These are phyloP conservation scores for Colletes collaris DNA, from an alignment of 2,888 invertebrate species.

Conservation along the genomic window DNA sequence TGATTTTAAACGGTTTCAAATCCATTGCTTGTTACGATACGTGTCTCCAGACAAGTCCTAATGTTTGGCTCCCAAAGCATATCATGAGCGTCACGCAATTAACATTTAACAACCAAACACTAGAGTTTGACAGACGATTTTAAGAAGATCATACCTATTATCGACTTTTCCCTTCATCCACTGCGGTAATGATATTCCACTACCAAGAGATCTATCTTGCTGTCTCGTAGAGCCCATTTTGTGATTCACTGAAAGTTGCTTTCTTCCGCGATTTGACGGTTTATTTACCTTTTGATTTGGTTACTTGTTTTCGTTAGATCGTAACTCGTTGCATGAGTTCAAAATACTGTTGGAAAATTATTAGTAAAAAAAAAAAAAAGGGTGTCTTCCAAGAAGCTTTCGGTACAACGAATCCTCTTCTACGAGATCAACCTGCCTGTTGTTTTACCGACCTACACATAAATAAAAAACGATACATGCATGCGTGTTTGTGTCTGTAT, in stretches of 20 bases:
- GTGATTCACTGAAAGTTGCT: neutral
- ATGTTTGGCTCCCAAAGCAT: too few relatives aligned
- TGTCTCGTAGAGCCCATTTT: conserved; percentile 79
- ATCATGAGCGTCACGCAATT: too few relatives aligned
- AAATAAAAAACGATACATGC: conserved; percentile 14
- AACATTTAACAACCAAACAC: too few relatives aligned
- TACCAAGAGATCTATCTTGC: conserved; percentile 76
- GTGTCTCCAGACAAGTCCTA: too few relatives aligned
- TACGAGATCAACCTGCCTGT: conserved; percentile 64
- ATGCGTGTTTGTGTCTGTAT: neutral
- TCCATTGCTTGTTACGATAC: too few relatives aligned
- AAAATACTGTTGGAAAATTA: neutral
- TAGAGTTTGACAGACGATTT: too few relatives aligned
- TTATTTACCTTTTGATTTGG: too few relatives aligned
- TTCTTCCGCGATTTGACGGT: neutral
- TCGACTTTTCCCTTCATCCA: conserved; percentile 90
- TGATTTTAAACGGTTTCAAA: too few relatives aligned
- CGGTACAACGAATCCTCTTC: conserved; percentile 3
- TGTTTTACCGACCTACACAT: conserved; percentile 59
- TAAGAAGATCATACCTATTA: conserved; percentile 80
- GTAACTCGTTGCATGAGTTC: neutral
- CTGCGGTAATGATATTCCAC: conserved; percentile 87
- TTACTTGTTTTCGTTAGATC: neutral
- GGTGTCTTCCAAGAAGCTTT: neutral
- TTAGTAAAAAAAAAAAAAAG: neutral